Evolutionary conservation across 2,113 vertebrate genomes (phyloP), one percentile per base, ranked within the genome.

Genomic region (Callionymus lyra): DNA sequence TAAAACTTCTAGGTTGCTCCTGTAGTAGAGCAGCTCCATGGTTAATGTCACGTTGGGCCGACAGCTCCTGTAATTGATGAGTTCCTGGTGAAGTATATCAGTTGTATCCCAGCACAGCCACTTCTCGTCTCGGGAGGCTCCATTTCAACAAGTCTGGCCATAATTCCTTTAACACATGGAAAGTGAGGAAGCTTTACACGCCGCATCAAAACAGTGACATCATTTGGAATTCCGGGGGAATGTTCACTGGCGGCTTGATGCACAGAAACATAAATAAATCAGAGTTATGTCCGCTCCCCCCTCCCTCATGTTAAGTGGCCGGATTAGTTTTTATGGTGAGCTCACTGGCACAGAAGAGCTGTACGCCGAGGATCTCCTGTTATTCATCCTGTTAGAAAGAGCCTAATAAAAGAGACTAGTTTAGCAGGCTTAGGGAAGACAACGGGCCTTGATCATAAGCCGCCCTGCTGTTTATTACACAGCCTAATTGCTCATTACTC

Each of bases 141-240:
- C 38, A 75, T 80, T 74, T 80, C 74, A 78, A 77, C 78, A 84
- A 74, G 76, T 83, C 70, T 35, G 64, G 32, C 67, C 68, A 40
- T 83, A 74, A 83, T 79, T 83, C 63, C 39, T 84, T 79, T 76
- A 80, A 67, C 81, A 84, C 81, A 76, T 81, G 72, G 56, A 60
- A 63, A 68, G 44, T 46, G 43, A 42, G 34, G 46, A 47, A 55
- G 51, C 65, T 68, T 74, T 53, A 61, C 17, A n/a, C 31, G 62
- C 63, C 55, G 52, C 70, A 68, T 72, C 74, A 72, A 70, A 70
- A 62, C 66, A 43, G 58, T 80, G 70, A 82, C 80, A 77, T 79
- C 74, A 81, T 62, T 54, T 57, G 67, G 59, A 36, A 57, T 49
- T 70, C 60, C 70, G 57, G 61, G 67, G 63, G 71, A 74, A 73